Percentiles rank a stretch among this genome's conserved stretches.
Conservation (phyloP, 2,113 vertebrate species). For the Pygoscelis antarcticus region DNA sequence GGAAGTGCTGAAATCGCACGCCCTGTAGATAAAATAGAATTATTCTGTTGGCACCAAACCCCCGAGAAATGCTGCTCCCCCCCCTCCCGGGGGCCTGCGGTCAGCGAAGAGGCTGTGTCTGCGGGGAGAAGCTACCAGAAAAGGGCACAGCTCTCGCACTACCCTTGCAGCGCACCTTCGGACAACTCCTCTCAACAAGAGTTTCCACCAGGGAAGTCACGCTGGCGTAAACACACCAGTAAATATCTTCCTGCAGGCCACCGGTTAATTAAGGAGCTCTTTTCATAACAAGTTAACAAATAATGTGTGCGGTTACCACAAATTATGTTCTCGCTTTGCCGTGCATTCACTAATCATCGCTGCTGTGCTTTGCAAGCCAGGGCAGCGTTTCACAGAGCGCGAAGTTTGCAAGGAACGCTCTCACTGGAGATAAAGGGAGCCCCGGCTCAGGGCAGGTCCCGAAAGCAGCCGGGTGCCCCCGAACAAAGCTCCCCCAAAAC, state of each 20-base stretch:
- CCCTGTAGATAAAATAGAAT: neutral
- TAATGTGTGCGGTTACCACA: neutral
- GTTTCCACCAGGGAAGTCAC: neutral
- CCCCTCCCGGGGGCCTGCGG: rapidly evolving
- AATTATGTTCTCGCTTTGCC: neutral
- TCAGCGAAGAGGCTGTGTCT: neutral
- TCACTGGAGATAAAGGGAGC: neutral
- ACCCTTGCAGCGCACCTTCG: neutral
- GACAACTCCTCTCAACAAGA: no score
- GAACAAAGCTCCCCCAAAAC: neutral
- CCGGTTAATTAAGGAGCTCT: neutral
- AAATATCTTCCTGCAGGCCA: slow-evolving; percentile 42
- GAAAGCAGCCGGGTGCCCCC: rapidly evolving
- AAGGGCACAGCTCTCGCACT: rapidly evolving
- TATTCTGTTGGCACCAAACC: neutral
- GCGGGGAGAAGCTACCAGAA: neutral
- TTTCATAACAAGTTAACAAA: neutral
- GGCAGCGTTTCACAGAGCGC: rapidly evolving
- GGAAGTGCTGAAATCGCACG: neutral
- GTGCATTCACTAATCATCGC: rapidly evolving
- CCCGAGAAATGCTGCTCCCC: neutral
- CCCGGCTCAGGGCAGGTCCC: neutral
- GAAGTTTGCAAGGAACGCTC: neutral
- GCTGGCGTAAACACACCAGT: neutral
- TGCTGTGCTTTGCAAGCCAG: neutral